Conservation (phyloP, 1,140 invertebrate genomes). For the Zophobas atratus region DNA sequence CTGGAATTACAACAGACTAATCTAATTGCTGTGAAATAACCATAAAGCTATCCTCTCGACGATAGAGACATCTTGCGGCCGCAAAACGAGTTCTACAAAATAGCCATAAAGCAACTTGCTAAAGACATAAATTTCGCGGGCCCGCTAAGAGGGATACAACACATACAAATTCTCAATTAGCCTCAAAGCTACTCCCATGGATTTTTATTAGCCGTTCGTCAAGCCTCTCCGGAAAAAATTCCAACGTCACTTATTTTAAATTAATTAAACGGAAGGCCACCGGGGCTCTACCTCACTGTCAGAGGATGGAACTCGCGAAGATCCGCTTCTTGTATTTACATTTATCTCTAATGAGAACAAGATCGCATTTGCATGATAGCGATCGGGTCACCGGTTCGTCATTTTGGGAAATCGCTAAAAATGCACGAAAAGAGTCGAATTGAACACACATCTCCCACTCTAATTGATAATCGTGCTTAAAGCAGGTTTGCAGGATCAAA, state of each 20-base stretch:
- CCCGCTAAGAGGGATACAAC: slow-evolving; percentile 61
- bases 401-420: too few relatives aligned
- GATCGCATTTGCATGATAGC: slow-evolving; percentile 27
- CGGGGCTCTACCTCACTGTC: background rate
- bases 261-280: slow-evolving; percentile 26
- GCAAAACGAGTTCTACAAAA: slow-evolving; percentile 63
- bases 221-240: background rate
- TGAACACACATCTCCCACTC: too few relatives aligned
- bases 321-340: background rate
- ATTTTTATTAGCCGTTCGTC: slow-evolving; percentile 51
- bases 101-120: slow-evolving; percentile 65
- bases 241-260: slow-evolving; percentile 2
- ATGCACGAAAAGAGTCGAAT: too few relatives aligned
- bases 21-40: slow-evolving; percentile 66
- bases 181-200: slow-evolving; percentile 44
- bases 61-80: slow-evolving; percentile 67
- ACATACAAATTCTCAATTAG: slow-evolving; percentile 66
- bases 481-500: background rate
- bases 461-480: slow-evolving; percentile 24
- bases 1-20: slow-evolving; percentile 65
- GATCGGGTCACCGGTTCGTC: background rate
- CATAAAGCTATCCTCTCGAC: slow-evolving; percentile 65
- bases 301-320: background rate
- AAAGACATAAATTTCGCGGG: slow-evolving; percentile 63
- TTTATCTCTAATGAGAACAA: slow-evolving; percentile 24